Base-by-base conservation (phyloP, 1,140 invertebrate genomes). In the Plodia interpunctella region DNA sequence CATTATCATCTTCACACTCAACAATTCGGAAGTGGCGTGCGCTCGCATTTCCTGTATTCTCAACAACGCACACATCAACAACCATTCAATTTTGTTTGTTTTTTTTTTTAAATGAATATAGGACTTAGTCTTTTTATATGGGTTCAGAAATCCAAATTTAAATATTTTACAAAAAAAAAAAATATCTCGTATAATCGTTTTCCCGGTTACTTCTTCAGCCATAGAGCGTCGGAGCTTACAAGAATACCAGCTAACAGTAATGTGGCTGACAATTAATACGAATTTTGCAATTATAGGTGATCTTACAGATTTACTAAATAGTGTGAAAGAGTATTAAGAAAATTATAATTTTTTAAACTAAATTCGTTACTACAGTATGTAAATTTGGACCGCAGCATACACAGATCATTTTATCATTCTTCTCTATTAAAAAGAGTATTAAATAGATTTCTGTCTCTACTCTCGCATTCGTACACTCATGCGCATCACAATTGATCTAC, bases 131-230 rank as follows among this genome's bases (percentile, higher is more conserved):
- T 11, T 44, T 44, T 44, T n/a, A 44, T 44, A 44, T 44, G 38
- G 38, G 38, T 44, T 44, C 38, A 15, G 38, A 44, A 44, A 44
- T 44, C 38, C 38, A 44, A 35, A 35, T 35, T 35, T 44, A 44
- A 5, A 10, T 32, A 10, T 32, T 44, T 44, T 17, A 44, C 3
- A 15, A 2, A 44, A 44, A 15, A 38, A 38, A 38, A n/a, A n/a
- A n/a, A n/a, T n/a, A n/a, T n/a, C n/a, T n/a, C n/a, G n/a, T n/a
- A n/a, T n/a, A n/a, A n/a, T n/a, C n/a, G n/a, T n/a, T n/a, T n/a
- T n/a, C n/a, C n/a, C n/a, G n/a, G n/a, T n/a, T n/a, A n/a, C n/a
- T n/a, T n/a, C n/a, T n/a, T n/a, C n/a, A n/a, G n/a, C n/a, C n/a
- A n/a, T n/a, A n/a, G n/a, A n/a, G n/a, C n/a, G n/a, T n/a, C n/a